A percentile compares a stretch with the other conserved stretches of the same genome.
phyloP scores from a whole-genome alignment of 2,888 invertebrate species.

The Melanotus villosus region DNA sequence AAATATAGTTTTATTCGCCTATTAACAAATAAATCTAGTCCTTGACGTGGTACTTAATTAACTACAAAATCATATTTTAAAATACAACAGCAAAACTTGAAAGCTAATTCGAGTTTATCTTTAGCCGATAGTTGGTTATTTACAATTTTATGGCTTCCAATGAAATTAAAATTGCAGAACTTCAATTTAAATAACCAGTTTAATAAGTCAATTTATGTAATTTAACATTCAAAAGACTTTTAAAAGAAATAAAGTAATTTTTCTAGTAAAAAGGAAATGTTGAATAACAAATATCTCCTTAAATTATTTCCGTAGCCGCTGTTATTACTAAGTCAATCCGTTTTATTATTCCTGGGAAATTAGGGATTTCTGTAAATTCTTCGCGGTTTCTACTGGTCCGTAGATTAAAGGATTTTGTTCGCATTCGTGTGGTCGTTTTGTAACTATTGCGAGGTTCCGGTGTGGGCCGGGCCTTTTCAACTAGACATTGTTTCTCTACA shows the following conservation, averaged over 20 bases:
- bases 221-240: constrained; percentile 1
- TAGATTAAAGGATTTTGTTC: constrained; percentile 36
- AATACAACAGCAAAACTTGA: too few species aligned
- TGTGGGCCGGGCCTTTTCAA: background rate
- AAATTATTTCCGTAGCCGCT: constrained; percentile 23
- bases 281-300: constrained; percentile 33
- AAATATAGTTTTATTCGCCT: too few species aligned
- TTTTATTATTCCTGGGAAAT: constrained; percentile 35
- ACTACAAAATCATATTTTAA: too few species aligned
- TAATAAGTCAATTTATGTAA: too few species aligned
- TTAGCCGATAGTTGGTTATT: too few species aligned
- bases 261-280: background rate
- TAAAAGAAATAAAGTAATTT: constrained; percentile 1
- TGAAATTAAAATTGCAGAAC: too few species aligned
- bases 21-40: too few species aligned
- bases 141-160: too few species aligned
- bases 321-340: constrained; percentile 33
- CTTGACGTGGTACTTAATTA: too few species aligned
- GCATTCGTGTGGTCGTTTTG: constrained; percentile 31
- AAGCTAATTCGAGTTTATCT: too few species aligned
- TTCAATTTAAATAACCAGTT: too few species aligned
- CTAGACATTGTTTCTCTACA: constrained; percentile 5
- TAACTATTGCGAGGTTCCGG: constrained; percentile 25
- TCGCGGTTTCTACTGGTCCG: constrained; percentile 26
- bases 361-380: constrained; percentile 36